Base-by-base conservation (phyloP, 2,797 vertebrate genomes). In the Rhinella marina region DNA sequence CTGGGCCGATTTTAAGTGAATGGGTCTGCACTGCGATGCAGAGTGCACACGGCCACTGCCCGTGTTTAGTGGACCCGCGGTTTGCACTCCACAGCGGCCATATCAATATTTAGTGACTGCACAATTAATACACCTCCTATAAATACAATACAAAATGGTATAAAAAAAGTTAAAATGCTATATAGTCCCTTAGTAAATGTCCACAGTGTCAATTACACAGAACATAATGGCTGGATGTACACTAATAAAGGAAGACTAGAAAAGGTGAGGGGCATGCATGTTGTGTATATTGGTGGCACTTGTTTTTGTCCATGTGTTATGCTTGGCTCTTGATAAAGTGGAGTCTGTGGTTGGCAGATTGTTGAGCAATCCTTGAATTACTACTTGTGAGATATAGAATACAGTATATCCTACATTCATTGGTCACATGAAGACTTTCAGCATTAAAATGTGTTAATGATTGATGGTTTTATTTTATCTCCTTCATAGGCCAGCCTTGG, bases 401-500 rank as follows among this genome's bases (percentile, higher is more conserved):
- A 17, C 0, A 9, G 3, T 19, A 27, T 25, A 13, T 27, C 1
- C 64, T 27, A n/a, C n/a, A 66, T 66, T 27, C n/a, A 25, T 66
- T 14, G 64, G 12, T 25, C 62, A 27, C 62, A 25, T 66, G 8
- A 64, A 62, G 61, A n/a, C n/a, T 66, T n/a, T 66, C 10, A 25
- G 62, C 62, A 66, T 11, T 66, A 8, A 66, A 25, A 70, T 70
- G 66, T 70, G 12, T 70, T 66, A 13, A n/a, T n/a, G 10, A 14
- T 68, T 68, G 25, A 27, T 17, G 21, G 17, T 72, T 50, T 57
- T 32, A 2, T 85, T 3, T 77, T 14, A 3, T 85, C 9, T 48
- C 3, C 14, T 17, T 82, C 86, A 76, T 23, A 99, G 98, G 95
- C 95, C 54, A 98, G 96, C 90, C 93, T 99, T 80, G 98, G 98